Percentiles rank a stretch among this genome's conserved stretches.
phyloP scores from a whole-genome alignment of 1,140 invertebrate genomes.

The Bradysia coprophila region DNA sequence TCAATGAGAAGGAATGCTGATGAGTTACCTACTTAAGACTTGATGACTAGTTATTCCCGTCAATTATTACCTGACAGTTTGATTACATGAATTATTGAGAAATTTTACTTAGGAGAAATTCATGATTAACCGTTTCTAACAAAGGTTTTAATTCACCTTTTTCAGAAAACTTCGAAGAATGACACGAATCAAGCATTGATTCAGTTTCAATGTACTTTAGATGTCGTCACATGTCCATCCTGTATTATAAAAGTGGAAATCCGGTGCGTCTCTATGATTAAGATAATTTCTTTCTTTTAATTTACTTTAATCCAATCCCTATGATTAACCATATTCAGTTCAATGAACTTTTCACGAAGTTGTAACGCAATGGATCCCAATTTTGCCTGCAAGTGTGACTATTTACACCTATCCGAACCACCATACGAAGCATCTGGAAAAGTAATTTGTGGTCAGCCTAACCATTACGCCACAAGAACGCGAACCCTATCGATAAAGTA shows the following conservation, averaged over 20 bases:
- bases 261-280: slow-evolving; percentile 10
- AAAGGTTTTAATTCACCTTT: too few species aligned
- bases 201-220: not conserved
- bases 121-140: too few species aligned
- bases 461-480: slow-evolving; percentile 38
- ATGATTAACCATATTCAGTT: not conserved
- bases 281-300: slow-evolving; percentile 15
- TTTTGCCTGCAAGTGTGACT: slow-evolving; percentile 35
- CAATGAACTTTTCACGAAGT: not conserved
- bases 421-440: slow-evolving; percentile 38
- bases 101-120: too few species aligned
- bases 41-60: too few species aligned
- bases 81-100: too few species aligned
- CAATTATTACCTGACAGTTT: too few species aligned
- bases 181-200: too few species aligned
- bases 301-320: too few species aligned
- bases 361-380: slow-evolving; percentile 4
- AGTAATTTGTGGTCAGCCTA: slow-evolving; percentile 37
- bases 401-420: slow-evolving; percentile 47
- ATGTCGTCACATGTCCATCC: not conserved
- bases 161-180: too few species aligned
- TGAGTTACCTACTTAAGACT: too few species aligned
- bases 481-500: slow-evolving; percentile 37
- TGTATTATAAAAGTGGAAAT: slow-evolving; percentile 8
- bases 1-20: too few species aligned